These are phyloP conservation scores for Cardiocondyla obscurior DNA, from an alignment of 1,140 invertebrate genomes.

Conservation along the genomic window DNA sequence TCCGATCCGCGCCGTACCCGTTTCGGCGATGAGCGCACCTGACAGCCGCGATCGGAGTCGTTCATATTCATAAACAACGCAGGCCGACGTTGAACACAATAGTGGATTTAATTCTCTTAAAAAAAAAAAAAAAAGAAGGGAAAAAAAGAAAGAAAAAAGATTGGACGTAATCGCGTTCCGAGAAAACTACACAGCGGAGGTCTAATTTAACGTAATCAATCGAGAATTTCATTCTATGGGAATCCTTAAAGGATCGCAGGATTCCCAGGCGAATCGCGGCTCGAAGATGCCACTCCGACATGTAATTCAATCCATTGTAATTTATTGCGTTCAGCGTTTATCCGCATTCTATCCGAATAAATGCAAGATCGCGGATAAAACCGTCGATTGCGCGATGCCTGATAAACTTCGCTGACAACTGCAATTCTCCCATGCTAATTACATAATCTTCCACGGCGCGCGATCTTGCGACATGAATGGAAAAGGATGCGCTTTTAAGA, in stretches of 20 bases:
- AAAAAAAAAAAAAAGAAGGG: too few relatives aligned
- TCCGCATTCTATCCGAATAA: slow-evolving; percentile 5
- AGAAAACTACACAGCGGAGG: neutral
- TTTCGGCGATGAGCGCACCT: neutral
- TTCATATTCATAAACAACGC: slow-evolving; percentile 9
- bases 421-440: slow-evolving; percentile 28
- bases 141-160: too few relatives aligned
- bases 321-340: slow-evolving; percentile 9
- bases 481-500: neutral
- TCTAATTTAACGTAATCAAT: neutral
- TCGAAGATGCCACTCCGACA: neutral
- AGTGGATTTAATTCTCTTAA: neutral
- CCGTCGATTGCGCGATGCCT: neutral
- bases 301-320: slow-evolving; percentile 16
- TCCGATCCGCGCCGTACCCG: neutral
- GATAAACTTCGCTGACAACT: slow-evolving; percentile 1
- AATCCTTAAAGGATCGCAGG: neutral
- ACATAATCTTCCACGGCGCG: neutral
- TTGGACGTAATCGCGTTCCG: neutral
- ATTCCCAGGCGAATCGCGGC: neutral
- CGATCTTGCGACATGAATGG: neutral
- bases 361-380: slow-evolving; percentile 12
- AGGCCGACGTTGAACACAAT: neutral
- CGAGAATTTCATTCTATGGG: neutral
- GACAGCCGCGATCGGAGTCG: neutral